These are phyloP conservation scores for Xanthostigma xanthostigma DNA, from an alignment of 2,888 invertebrate genomes.

Conservation along the genomic window DNA sequence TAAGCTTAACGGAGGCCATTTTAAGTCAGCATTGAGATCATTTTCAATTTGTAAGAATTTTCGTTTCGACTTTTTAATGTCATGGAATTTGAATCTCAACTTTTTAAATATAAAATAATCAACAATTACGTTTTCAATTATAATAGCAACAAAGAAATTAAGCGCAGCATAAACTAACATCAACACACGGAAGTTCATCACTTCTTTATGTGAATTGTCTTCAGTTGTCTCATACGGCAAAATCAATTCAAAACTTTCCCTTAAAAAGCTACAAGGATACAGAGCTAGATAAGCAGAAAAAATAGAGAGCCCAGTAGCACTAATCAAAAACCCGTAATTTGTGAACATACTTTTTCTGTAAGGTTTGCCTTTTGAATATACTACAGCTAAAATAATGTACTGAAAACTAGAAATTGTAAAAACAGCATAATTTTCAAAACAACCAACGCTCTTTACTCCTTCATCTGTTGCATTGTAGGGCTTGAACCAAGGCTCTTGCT, in stretches of 20 bases:
- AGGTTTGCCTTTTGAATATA: conserved; percentile 50
- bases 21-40: conserved; percentile 32
- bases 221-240: conserved; percentile 40
- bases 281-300: conserved; percentile 36
- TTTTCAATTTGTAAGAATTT: conserved; percentile 41
- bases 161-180: conserved; percentile 34
- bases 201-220: background rate
- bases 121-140: conserved; percentile 40
- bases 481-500: conserved; percentile 37
- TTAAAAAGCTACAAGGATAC: conserved; percentile 31
- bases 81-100: conserved; percentile 31
- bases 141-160: conserved; percentile 36
- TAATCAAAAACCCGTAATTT: conserved; percentile 35
- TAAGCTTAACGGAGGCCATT: conserved; percentile 39
- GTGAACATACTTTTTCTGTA: conserved; percentile 45
- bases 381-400: conserved; percentile 45
- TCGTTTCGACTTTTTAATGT: conserved; percentile 34
- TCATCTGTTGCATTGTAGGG: conserved; percentile 29
- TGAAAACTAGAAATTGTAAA: conserved; percentile 48
- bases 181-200: conserved; percentile 18
- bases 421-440: conserved; percentile 46
- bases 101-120: conserved; percentile 40
- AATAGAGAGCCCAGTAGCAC: conserved; percentile 31
- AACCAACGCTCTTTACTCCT: conserved; percentile 23
- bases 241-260: conserved; percentile 42